phyloP scores from a whole-genome alignment of 1,140 invertebrate genomes.

The Lordiphosa mommai region DNA sequence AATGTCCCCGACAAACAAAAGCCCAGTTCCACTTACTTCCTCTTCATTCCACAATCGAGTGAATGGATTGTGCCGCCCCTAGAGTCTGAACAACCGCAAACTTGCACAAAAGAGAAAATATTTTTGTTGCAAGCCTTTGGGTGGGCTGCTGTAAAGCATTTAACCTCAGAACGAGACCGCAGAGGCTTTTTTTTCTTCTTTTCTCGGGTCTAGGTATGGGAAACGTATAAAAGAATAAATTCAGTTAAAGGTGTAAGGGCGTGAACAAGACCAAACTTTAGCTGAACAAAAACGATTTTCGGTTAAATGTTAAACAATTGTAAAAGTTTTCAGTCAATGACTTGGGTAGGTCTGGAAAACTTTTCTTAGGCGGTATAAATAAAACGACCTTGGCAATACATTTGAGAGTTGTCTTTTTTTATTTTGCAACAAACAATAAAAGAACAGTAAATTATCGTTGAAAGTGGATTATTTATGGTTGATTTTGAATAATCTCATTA shows the following conservation, averaged over 20 bases:
- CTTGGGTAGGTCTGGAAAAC: too few relatives aligned
- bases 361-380: too few relatives aligned
- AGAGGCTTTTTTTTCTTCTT: not conserved
- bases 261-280: slow-evolving; percentile 1
- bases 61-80: too few relatives aligned
- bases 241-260: not conserved
- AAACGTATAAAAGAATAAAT: slow-evolving; percentile 8
- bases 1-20: slow-evolving; percentile 12
- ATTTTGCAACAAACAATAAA: too few relatives aligned
- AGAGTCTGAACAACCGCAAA: too few relatives aligned
- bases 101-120: slow-evolving; percentile 1
- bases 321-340: not conserved
- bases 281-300: slow-evolving; percentile 4
- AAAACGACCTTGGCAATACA: too few relatives aligned
- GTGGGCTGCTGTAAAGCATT: not conserved
- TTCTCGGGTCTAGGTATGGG: too few relatives aligned
- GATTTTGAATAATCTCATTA: too few relatives aligned
- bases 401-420: too few relatives aligned
- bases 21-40: not conserved
- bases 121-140: slow-evolving; percentile 7
- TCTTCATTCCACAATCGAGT: too few relatives aligned
- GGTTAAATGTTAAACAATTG: slow-evolving; percentile 10
- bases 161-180: not conserved
- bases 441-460: too few relatives aligned
- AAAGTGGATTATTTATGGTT: too few relatives aligned